Evolutionary conservation across 2,888 invertebrate genomes (phyloP), one percentile per base, ranked within the genome.

Genomic region (Seira sanloemensis): DNA sequence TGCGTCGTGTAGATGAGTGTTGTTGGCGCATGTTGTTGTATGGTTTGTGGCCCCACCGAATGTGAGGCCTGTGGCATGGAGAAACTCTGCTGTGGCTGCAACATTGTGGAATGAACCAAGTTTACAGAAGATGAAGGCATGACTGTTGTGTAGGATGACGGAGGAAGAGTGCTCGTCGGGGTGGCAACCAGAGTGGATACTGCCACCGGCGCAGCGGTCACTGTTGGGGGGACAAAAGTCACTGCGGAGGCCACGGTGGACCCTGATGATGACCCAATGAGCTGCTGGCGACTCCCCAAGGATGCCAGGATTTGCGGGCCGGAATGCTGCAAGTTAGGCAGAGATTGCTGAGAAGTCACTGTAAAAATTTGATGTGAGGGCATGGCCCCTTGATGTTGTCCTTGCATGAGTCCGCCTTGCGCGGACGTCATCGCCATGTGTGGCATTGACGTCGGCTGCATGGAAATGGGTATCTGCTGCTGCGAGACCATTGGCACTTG

Each of bases 1-100:
- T 83, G 78, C 1, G 77, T 54, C 1, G 82, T 82, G 46, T 82
- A 82, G n/a, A 82, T 82, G 0, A 82, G 7, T 12, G 82, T 82
- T 1, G 82, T 65, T 2, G 71, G 46, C 0, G 58, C 58, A 18
- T 18, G 7, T 58, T 58, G 81, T 72, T 72, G 72, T n/a, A 2
- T 21, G 50, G 5, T 25, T 1, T 4, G 24, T 9, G 21, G 46
- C 0, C 46, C 19, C 7, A 21, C 46, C 19, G 46, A 24, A 37
- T 9, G 21, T 26, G 2, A 27, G 1, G 19, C n/a, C n/a, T 23
- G 74, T 19, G 37, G 67, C 54, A 5, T 23, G 18, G 4, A 73
- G 1, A 26, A 80, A 46, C 0, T 62, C 46, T 12, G 71, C 23
- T 9, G 75, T 69, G n/a, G 75, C 23, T 68, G 72, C 9, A 62